These are phyloP conservation scores for Papilio demoleus DNA, from an alignment of 2,888 invertebrate genomes.

Conservation along the genomic window DNA sequence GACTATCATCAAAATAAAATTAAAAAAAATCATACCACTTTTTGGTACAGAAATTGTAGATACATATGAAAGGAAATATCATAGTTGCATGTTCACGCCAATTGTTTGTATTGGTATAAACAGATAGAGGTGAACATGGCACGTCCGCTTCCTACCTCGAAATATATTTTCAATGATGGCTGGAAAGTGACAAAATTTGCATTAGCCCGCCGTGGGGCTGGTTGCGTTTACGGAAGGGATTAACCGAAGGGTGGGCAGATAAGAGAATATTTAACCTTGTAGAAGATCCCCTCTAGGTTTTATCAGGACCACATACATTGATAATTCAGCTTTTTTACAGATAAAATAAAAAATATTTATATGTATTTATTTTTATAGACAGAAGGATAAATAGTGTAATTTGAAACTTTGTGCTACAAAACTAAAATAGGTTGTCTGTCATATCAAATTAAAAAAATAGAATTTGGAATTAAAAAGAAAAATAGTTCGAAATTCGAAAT, in stretches of 20 bases:
- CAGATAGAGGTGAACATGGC: conserved; percentile 22
- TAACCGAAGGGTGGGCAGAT: conserved; percentile 59
- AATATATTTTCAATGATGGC: conserved; percentile 63
- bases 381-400: no score
- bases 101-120: conserved; percentile 26
- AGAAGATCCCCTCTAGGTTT: conserved; percentile 30
- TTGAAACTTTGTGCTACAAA: no score
- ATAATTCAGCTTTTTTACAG: conserved; percentile 20
- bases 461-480: no score
- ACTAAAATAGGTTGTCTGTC: no score
- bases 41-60: neutral
- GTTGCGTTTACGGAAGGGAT: conserved; percentile 64
- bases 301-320: conserved; percentile 39
- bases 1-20: neutral
- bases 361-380: no score
- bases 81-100: conserved; percentile 14
- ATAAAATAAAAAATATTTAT: neutral
- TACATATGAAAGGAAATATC: conserved; percentile 23
- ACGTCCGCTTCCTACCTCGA: conserved; percentile 34
- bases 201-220: conserved; percentile 47
- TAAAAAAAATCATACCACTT: neutral
- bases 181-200: conserved; percentile 55
- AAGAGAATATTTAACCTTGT: conserved; percentile 43
- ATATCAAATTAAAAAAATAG: no score
- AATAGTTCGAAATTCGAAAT: no score